phyloP scores from a whole-genome alignment of 2,888 invertebrate species.

The Ichneumoninae sp. region DNA sequence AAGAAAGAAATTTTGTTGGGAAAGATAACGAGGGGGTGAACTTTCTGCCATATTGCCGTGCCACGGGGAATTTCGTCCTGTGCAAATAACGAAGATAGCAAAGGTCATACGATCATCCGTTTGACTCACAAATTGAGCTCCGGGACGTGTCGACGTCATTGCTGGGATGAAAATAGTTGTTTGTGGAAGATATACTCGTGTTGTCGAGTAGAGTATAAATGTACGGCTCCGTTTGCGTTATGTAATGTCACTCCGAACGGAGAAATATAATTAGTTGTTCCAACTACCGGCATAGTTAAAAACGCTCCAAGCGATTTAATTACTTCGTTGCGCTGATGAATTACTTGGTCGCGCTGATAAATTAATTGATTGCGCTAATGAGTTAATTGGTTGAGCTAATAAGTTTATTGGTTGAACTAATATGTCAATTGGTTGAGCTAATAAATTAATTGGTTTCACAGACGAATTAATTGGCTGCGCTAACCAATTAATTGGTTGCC shows the following conservation, averaged over 20 bases:
- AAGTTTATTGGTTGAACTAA: neutral
- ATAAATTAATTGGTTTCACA: neutral
- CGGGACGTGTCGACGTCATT: neutral
- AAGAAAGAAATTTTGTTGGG: neutral
- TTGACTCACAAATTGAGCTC: neutral
- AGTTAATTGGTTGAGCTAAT: neutral
- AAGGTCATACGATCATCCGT: neutral
- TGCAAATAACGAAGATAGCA: constrained; percentile 10
- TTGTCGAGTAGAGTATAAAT: constrained; percentile 6
- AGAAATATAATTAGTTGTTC: neutral
- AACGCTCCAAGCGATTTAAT: neutral
- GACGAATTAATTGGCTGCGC: no score
- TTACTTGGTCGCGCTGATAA: no score
- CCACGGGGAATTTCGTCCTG: neutral
- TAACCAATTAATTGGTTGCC: no score
- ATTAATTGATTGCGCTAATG: no score
- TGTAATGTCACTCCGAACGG: neutral
- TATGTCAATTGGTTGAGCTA: neutral
- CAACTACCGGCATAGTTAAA: neutral
- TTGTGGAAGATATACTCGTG: constrained; percentile 12
- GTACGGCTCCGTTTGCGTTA: constrained; percentile 4
- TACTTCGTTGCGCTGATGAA: neutral
- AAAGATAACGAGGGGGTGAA: neutral
- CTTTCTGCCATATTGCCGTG: neutral
- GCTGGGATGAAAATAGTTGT: constrained; percentile 4